Percentiles rank a stretch among this genome's conserved stretches.
Evolutionary conservation across 2,888 invertebrate genomes (phyloP).

Genomic region (Phengaris arion): DNA sequence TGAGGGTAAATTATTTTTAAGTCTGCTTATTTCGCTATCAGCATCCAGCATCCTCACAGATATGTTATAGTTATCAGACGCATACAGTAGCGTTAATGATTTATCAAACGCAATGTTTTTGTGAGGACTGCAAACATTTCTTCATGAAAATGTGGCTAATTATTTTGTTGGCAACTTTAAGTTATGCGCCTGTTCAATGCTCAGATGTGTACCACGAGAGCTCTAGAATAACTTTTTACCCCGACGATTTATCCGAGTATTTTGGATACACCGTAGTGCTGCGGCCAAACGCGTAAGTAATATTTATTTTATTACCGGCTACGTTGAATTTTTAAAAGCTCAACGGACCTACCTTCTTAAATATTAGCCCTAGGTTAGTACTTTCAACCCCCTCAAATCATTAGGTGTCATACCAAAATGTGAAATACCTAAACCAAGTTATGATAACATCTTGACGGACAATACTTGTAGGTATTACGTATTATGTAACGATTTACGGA

Average conservation of each 20-base stretch:
- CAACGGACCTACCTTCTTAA: no score
- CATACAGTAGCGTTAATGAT: neutral
- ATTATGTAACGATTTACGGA: no score
- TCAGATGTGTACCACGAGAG: slow-evolving; percentile 46
- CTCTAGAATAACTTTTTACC: slow-evolving; percentile 50
- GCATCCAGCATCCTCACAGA: neutral
- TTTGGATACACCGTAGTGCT: slow-evolving; percentile 61
- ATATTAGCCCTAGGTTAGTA: no score
- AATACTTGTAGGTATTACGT: no score
- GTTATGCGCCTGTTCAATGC: neutral
- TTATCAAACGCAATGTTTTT: neutral
- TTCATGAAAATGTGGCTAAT: neutral
- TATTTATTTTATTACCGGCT: slow-evolving; percentile 7
- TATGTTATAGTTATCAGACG: neutral
- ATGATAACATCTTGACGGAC: no score
- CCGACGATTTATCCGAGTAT: slow-evolving; percentile 48
- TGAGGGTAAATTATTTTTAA: neutral
- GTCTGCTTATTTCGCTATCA: neutral
- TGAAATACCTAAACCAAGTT: no score
- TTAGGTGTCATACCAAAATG: no score
- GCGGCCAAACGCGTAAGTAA: slow-evolving; percentile 32
- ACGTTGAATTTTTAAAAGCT: neutral
- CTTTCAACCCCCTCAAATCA: no score
- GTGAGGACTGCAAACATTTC: neutral
- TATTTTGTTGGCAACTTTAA: neutral